These are phyloP conservation scores for Dryoscopus gambensis DNA, from an alignment of 2,113 vertebrate species.

Conservation along the genomic window DNA sequence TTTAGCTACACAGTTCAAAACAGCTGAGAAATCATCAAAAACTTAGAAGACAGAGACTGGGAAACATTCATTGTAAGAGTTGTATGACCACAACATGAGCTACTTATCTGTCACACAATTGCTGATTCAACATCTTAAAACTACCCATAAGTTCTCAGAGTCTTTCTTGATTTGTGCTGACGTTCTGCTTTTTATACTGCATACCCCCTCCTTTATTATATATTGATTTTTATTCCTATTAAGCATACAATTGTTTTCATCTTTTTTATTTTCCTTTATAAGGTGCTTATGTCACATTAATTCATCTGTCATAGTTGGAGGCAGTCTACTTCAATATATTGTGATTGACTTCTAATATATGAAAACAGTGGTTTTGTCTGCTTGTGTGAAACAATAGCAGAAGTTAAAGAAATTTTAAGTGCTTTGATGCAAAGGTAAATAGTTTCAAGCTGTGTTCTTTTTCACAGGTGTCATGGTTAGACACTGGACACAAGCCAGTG, in stretches of 20 bases:
- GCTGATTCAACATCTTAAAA: background rate
- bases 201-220: conserved; percentile 8
- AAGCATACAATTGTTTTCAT: background rate
- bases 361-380: background rate
- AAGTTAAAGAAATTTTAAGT: background rate
- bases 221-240: conserved; percentile 50
- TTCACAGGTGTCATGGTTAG: no score
- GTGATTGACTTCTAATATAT: background rate
- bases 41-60: background rate
- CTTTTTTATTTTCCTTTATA: conserved; percentile 18
- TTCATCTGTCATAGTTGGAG: background rate
- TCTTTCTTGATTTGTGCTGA: conserved; percentile 15
- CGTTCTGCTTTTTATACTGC: background rate
- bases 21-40: background rate
- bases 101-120: background rate
- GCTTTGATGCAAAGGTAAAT: background rate
- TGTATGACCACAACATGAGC: background rate
- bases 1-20: background rate
- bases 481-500: no score
- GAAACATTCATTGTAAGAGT: background rate
- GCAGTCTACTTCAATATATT: background rate
- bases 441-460: background rate
- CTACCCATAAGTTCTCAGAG: background rate
- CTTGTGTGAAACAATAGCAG: background rate
- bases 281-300: background rate